These are phyloP conservation scores for honey bee (Apis mellifera) DNA, from an alignment of 1,140 invertebrate species.

Conservation along the genomic window DNA sequence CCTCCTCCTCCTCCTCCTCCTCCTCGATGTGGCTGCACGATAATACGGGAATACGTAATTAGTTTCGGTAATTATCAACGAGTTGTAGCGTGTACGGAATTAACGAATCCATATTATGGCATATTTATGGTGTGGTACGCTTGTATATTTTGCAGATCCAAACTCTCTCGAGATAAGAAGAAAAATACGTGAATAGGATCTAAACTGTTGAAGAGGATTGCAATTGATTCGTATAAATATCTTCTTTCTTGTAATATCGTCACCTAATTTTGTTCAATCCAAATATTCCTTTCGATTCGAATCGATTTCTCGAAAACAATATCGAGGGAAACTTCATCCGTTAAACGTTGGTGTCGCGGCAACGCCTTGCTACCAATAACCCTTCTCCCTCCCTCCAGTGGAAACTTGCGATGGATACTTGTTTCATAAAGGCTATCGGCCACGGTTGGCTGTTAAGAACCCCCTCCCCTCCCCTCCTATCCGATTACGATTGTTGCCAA, in stretches of 20 bases:
- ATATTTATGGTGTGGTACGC: not conserved
- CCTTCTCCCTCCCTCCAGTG: too few species aligned
- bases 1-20: too few species aligned
- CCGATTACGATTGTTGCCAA: constrained; percentile 41
- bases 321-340: not conserved
- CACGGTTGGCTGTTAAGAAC: constrained; percentile 25
- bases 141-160: too few species aligned
- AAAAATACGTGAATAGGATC: too few species aligned
- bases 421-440: not conserved
- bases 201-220: too few species aligned
- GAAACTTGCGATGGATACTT: constrained; percentile 30
- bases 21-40: constrained; percentile 18
- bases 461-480: too few species aligned
- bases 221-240: too few species aligned
- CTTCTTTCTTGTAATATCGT: too few species aligned
- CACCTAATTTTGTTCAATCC: too few species aligned
- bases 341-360: constrained; percentile 1
- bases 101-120: not conserved
- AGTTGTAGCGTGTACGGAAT: not conserved
- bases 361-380: constrained; percentile 1
- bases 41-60: constrained; percentile 40
- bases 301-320: not conserved
- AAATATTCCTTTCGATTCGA: too few species aligned
- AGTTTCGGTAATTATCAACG: constrained; percentile 37
- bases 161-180: not conserved